Evolutionary conservation across 2,797 vertebrate species (phyloP), one percentile per base, ranked within the genome.

Genomic region (Sebastiscus tertius): DNA sequence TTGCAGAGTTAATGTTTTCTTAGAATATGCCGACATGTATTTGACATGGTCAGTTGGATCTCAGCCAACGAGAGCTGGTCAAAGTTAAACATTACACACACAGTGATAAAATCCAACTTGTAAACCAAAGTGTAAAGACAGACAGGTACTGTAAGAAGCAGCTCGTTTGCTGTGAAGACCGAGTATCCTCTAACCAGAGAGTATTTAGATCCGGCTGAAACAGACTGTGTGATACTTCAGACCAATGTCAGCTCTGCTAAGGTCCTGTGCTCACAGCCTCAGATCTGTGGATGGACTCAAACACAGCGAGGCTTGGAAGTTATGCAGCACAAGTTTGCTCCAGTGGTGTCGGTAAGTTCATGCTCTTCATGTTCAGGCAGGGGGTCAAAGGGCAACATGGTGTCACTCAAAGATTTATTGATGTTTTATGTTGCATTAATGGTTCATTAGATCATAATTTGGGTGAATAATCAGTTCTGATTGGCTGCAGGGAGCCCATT

Each of bases 341-440:
- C 78, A 66, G 63, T 11, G 42, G 33, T 52, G 58, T 39, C 67
- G 86, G 93, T 93, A 67, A 88, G 88, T 91, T 66, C 6, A 4
- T 10, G 20, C 4, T 59, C 31, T 27, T 22, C 11, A 20, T 12
- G 4, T 36, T 52, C 55, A 18, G 9, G 9, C 55, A 18, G 9
- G 9, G 9, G 34, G 18, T 52, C 9, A 22, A 6, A 54, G 16
- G 20, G 8, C 12, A 42, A 52, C 24, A 58, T 31, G n/a, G 13
- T 5, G 7, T 49, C 18, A 49, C 13, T 18, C 33, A 24, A 13
- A 72, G 13, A 22, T 20, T 2, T 14, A n/a, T 2, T 6, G 12
- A 27, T 6, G 6, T 67, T 27, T 27, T 49, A 8, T 7, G 3
- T 20, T 54, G 3, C 22, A 2, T 22, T 31, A 13, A 27, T 9